Conservation (phyloP, 2,797 vertebrate genomes). For the Girardinus metallicus region DNA sequence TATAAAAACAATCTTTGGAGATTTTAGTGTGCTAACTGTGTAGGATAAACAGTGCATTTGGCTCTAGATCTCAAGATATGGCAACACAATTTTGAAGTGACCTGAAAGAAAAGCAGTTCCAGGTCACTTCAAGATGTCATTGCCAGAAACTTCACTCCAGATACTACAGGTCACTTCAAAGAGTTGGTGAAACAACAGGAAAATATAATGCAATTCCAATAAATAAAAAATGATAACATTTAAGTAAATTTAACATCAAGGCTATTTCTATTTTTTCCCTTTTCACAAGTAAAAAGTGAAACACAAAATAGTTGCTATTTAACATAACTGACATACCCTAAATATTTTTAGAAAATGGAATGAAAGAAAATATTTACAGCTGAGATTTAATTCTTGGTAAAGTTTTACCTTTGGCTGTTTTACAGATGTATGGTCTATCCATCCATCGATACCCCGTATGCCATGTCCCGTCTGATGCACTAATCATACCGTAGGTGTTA, state of each 20-base stretch:
- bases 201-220: neutral
- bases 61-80: neutral
- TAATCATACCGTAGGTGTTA: neutral
- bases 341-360: neutral
- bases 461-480: slow-evolving; percentile 36
- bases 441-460: accelerated
- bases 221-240: neutral
- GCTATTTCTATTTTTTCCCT: neutral
- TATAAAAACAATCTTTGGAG: neutral
- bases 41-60: neutral
- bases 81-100: neutral
- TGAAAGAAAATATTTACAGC: neutral
- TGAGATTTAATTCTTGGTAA: neutral
- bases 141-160: neutral
- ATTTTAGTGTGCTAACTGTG: neutral
- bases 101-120: neutral
- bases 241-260: neutral
- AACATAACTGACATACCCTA: neutral
- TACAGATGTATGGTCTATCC: slow-evolving; percentile 47
- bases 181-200: neutral
- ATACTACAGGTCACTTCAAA: neutral
- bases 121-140: neutral
- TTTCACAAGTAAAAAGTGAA: neutral
- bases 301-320: neutral
- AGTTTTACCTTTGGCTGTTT: slow-evolving; percentile 54